Conservation (phyloP, 2,113 vertebrate species). For the Isichthys henryi region DNA sequence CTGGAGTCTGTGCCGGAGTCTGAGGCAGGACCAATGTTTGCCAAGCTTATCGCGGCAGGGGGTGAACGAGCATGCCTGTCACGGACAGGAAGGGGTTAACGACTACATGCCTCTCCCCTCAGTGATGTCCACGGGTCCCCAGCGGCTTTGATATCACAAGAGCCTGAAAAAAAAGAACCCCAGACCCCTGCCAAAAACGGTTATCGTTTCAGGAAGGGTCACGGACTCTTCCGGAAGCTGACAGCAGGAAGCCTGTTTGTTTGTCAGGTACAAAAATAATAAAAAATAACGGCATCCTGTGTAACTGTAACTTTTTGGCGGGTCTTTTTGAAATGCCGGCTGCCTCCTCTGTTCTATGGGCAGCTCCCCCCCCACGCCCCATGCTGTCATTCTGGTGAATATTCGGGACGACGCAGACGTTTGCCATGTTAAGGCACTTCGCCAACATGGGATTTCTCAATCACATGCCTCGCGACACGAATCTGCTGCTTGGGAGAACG, state of each 20-base stretch:
- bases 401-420: not conserved
- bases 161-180: constrained; percentile 41
- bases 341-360: constrained; percentile 8
- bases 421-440: not conserved
- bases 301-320: constrained; percentile 46
- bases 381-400: not conserved
- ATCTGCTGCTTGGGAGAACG: not conserved
- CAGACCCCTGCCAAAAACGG: constrained; percentile 28
- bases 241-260: constrained; percentile 27
- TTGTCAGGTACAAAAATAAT: constrained; percentile 25
- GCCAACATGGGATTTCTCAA: not conserved
- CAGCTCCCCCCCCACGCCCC: not conserved
- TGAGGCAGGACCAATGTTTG: not conserved
- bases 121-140: constrained; percentile 23
- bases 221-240: constrained; percentile 18
- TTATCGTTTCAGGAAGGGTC: constrained; percentile 19
- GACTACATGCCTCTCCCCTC: constrained; percentile 28
- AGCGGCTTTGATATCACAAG: constrained; percentile 39
- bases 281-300: not conserved
- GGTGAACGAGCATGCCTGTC: not conserved
- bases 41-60: not conserved
- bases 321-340: constrained; percentile 47
- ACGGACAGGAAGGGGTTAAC: constrained; percentile 38
- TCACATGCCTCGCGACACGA: not conserved
- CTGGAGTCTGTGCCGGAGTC: not conserved